Conservation (phyloP, 2,113 vertebrate genomes). For the Turdus rufiventris region DNA sequence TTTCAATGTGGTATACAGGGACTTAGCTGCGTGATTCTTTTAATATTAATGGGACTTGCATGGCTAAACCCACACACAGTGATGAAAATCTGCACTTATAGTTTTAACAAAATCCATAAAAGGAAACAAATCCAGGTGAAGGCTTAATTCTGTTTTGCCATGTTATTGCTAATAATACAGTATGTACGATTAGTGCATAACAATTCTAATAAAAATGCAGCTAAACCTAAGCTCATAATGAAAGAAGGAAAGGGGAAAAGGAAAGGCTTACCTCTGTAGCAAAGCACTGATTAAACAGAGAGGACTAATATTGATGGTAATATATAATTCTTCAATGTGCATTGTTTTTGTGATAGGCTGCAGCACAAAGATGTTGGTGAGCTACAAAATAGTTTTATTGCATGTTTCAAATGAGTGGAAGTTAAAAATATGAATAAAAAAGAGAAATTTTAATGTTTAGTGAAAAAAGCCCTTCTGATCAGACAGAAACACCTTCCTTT, state of each 20-base stretch:
- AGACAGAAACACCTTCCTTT: neutral
- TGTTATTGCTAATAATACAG: slow-evolving; percentile 21
- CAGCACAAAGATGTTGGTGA: neutral
- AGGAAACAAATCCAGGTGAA: neutral
- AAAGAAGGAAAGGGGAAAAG: neutral
- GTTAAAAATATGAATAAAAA: neutral
- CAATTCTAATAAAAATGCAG: neutral
- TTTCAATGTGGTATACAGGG: slow-evolving; percentile 31
- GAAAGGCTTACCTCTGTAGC: neutral
- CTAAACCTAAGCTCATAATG: neutral
- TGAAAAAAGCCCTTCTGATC: neutral
- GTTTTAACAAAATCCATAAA: slow-evolving; percentile 30
- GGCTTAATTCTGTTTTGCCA: neutral
- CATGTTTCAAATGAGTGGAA: neutral
- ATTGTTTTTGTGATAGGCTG: neutral
- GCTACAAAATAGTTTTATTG: neutral
- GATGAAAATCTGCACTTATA: neutral
- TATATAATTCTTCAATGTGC: neutral
- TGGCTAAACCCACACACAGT: neutral
- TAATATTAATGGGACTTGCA: slow-evolving; percentile 37
- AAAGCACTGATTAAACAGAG: neutral
- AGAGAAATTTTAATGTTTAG: neutral
- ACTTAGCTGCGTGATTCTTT: slow-evolving; percentile 39
- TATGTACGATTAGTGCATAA: neutral
- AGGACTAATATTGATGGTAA: neutral